Conservation (phyloP, 2,113 vertebrate species). For the Microcebus griseorufus region DNA sequence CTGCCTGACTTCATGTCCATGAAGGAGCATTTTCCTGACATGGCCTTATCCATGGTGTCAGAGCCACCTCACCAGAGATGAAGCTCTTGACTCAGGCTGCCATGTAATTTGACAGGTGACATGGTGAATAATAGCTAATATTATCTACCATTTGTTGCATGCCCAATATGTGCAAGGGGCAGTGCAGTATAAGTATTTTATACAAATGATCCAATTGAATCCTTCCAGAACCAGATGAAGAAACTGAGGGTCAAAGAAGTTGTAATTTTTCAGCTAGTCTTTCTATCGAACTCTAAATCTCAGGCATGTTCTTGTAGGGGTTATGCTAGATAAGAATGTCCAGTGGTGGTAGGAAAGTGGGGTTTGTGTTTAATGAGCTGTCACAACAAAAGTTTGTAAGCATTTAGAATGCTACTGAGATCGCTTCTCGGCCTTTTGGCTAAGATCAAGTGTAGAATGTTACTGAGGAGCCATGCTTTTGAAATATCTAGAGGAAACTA, state of each 20-base stretch:
- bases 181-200: background rate
- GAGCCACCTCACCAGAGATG: background rate
- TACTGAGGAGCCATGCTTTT: background rate
- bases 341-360: no score
- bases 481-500: background rate
- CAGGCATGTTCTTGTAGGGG: background rate
- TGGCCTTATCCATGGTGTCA: background rate
- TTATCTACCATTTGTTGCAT: background rate
- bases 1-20: background rate
- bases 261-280: background rate
- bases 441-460: background rate
- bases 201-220: background rate
- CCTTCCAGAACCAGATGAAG: background rate
- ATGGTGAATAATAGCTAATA: background rate
- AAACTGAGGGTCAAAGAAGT: background rate
- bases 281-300: background rate
- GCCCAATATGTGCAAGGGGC: background rate
- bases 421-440: no score
- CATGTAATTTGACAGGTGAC: background rate
- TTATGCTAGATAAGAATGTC: background rate
- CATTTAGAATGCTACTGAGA: background rate
- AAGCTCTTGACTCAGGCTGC: background rate
- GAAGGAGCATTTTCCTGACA: background rate
- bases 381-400: background rate
- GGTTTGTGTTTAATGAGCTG: background rate